A percentile compares a stretch with the other conserved stretches of the same genome.
Conservation (phyloP, 2,113 vertebrate genomes). For the Hiodon tergisus region DNA sequence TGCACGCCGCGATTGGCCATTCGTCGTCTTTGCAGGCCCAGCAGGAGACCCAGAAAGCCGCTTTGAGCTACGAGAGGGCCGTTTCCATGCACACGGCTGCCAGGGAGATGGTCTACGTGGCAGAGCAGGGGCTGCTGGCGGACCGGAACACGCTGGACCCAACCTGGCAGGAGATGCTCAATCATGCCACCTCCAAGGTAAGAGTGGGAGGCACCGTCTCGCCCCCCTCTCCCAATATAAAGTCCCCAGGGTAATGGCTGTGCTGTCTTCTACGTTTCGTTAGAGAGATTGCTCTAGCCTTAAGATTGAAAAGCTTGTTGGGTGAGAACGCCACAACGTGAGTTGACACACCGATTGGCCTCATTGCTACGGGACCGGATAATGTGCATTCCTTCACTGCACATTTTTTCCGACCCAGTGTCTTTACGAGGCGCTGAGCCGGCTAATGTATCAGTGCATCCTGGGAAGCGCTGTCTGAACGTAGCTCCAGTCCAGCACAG, state of each 20-base stretch:
- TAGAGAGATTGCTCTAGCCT: no score
- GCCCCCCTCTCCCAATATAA: no score
- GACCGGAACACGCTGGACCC: constrained; percentile 83
- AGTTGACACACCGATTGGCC: background rate
- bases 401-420: background rate
- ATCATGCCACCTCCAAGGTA: constrained; percentile 85
- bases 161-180: constrained; percentile 93
- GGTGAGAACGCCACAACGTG: no score
- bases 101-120: constrained; percentile 89
- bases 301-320: no score
- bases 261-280: no score
- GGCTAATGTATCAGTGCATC: no score
- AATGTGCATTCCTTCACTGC: background rate
- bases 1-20: background rate
- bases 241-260: no score
- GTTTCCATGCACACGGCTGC: constrained; percentile 88
- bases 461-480: no score
- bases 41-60: constrained; percentile 86
- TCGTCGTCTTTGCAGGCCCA: constrained; percentile 66
- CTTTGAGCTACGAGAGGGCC: constrained; percentile 78
- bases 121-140: constrained; percentile 81
- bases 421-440: background rate
- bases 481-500: no score
- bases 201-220: background rate
- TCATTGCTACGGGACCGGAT: background rate